Evolutionary conservation across 2,888 invertebrate genomes (phyloP).

Genomic region (Chorisops tibialis): DNA sequence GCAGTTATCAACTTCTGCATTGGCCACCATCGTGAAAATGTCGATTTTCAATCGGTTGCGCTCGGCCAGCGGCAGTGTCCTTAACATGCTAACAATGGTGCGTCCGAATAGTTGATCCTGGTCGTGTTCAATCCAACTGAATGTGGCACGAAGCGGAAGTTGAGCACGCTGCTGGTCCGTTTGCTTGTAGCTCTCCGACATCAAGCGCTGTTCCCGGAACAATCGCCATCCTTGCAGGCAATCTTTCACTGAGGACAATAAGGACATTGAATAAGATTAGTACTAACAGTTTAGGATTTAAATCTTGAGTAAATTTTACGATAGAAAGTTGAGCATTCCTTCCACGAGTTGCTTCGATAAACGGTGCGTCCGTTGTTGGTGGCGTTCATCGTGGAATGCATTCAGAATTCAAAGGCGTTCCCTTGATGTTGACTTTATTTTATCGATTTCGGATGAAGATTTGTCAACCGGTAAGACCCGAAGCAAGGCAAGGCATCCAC

Average conservation of each 20-base stretch:
- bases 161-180: not conserved
- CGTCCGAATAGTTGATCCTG: slow-evolving; percentile 28
- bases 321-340: not conserved
- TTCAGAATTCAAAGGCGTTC: too few relatives aligned
- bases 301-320: not conserved
- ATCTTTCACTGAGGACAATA: not conserved
- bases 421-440: too few relatives aligned
- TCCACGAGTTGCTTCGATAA: slow-evolving; percentile 3
- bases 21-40: slow-evolving; percentile 24
- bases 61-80: slow-evolving; percentile 20
- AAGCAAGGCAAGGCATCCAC: too few relatives aligned
- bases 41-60: slow-evolving; percentile 25
- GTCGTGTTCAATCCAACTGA: slow-evolving; percentile 26
- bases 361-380: not conserved
- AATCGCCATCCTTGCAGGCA: not conserved
- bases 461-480: too few relatives aligned
- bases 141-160: slow-evolving; percentile 9
- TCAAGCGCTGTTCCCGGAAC: not conserved
- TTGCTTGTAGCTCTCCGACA: too few relatives aligned
- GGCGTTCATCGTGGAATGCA: too few relatives aligned
- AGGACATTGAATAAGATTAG: too few relatives aligned
- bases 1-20: not conserved
- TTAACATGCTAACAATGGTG: slow-evolving; percentile 26
- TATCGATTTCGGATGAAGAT: too few relatives aligned
- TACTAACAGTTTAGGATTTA: not conserved